Evolutionary conservation across 2,113 vertebrate species (phyloP).

Genomic region (Ailuropoda melanoleuca): DNA sequence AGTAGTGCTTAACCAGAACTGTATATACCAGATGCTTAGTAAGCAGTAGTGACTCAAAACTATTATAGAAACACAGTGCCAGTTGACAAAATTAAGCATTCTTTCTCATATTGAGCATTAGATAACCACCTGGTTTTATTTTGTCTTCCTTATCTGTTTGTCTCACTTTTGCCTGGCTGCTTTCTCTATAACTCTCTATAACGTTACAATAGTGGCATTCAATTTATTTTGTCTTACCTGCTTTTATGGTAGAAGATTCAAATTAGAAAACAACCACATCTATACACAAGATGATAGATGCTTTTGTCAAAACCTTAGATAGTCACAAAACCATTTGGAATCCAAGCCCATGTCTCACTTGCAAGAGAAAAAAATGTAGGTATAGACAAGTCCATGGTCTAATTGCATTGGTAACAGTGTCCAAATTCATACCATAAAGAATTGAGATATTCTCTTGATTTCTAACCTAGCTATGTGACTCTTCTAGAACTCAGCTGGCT

Average conservation of each 20-base stretch:
- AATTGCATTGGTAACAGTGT: background rate
- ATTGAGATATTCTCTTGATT: background rate
- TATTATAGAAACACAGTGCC: background rate
- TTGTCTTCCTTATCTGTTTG: background rate
- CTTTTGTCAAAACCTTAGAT: background rate
- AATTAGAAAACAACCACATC: background rate
- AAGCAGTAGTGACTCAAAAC: background rate
- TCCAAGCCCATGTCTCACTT: background rate
- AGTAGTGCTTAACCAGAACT: background rate
- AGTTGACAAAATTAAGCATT: background rate
- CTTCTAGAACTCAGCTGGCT: background rate
- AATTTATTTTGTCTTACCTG: slow-evolving; percentile 29
- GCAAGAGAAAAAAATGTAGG: background rate
- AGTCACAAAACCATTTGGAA: background rate
- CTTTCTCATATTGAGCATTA: background rate
- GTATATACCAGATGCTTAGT: background rate
- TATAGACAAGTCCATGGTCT: background rate
- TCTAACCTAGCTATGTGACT: background rate
- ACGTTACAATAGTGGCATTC: background rate
- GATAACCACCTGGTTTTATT: background rate
- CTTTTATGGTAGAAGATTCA: background rate
- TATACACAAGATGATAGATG: background rate
- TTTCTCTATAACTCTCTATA: background rate
- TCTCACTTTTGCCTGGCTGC: background rate
- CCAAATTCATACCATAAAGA: background rate